A percentile compares a stretch with the other conserved stretches of the same genome.
Evolutionary conservation across 2,113 vertebrate species (phyloP).

Genomic region (Thinocorus orbignyianus): DNA sequence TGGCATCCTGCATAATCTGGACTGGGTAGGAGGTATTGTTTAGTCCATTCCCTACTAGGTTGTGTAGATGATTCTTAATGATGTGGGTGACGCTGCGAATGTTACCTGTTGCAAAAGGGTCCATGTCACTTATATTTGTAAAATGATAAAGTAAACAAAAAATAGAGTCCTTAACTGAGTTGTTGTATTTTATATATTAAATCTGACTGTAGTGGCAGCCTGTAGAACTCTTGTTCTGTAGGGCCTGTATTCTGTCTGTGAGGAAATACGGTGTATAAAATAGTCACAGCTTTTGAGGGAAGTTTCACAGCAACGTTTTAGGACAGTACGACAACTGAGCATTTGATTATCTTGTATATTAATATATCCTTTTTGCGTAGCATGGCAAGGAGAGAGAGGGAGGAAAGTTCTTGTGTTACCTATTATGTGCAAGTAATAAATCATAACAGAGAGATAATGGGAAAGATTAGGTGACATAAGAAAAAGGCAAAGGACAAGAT

Average conservation of each 20-base stretch:
- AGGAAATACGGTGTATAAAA: background rate
- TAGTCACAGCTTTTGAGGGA: background rate
- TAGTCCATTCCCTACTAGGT: background rate
- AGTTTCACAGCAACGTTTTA: background rate
- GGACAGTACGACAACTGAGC: background rate
- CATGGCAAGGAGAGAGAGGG: background rate
- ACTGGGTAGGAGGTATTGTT: background rate
- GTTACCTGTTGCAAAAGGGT: background rate
- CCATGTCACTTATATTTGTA: fast-evolving
- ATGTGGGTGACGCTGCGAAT: background rate
- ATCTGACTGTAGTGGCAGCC: background rate
- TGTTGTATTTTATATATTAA: fast-evolving
- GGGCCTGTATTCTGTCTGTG: background rate
- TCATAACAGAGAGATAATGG: background rate
- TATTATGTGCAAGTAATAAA: background rate
- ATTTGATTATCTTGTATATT: background rate
- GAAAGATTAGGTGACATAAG: background rate
- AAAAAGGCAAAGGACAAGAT: background rate
- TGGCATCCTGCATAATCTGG: background rate
- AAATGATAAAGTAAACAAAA: background rate
- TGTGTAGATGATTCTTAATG: fast-evolving
- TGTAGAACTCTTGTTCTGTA: background rate
- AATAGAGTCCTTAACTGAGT: background rate
- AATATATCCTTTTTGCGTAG: background rate
- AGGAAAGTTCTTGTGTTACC: background rate